Evolutionary conservation across 2,113 vertebrate genomes (phyloP).

Genomic region (Poicephalus gulielmi): DNA sequence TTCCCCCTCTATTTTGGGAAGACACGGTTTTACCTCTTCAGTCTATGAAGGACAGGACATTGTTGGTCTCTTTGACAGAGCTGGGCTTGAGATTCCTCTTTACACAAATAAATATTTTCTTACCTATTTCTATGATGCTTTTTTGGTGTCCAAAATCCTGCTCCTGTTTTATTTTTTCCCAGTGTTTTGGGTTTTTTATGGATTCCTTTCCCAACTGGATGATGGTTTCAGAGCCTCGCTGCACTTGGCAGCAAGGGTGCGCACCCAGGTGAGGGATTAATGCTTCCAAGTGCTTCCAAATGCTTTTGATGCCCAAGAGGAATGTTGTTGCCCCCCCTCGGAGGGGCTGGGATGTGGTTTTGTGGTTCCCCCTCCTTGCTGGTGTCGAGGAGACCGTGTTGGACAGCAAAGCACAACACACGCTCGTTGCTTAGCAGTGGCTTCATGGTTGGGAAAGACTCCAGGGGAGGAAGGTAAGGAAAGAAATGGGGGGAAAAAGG

Average conservation of each 20-base stretch:
- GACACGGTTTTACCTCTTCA: not conserved
- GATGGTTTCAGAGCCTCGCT: not conserved
- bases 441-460: not conserved
- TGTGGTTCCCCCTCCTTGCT: not conserved
- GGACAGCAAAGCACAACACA: not conserved
- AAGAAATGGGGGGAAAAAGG: not conserved
- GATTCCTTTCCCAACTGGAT: not conserved
- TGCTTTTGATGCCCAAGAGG: not conserved
- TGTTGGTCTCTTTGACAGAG: not conserved
- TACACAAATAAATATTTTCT: conserved; percentile 58
- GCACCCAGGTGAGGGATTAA: not conserved
- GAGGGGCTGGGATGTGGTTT: not conserved
- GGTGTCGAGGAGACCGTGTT: not conserved
- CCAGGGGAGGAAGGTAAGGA: not conserved
- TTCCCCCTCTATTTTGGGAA: not conserved
- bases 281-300: not conserved
- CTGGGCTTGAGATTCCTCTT: conserved; percentile 42
- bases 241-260: rapidly evolving
- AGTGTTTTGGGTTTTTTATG: not conserved
- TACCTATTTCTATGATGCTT: conserved; percentile 25
- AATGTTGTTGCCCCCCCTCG: rapidly evolving
- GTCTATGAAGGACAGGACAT: not conserved
- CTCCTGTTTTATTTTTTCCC: not conserved
- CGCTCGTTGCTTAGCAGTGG: conserved; percentile 34
- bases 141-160: not conserved